These are phyloP conservation scores for Callionymus lyra DNA, from an alignment of 2,113 vertebrate genomes.

Conservation along the genomic window DNA sequence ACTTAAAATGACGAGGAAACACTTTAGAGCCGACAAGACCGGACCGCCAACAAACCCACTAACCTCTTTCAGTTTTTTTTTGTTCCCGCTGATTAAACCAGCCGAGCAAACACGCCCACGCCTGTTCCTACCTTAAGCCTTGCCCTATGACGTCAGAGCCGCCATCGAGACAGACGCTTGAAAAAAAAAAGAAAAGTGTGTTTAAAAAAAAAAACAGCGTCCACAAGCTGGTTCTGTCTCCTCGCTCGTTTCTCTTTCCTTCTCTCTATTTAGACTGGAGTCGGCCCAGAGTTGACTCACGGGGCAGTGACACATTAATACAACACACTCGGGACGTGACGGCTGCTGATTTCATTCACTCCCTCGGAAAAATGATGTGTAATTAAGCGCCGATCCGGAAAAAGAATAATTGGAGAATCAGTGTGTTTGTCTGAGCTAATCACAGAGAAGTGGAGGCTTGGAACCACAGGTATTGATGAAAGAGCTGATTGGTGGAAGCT, in stretches of 20 bases:
- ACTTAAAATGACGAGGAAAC: no score
- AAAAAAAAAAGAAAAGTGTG: no score
- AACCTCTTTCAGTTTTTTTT: constrained; percentile 14
- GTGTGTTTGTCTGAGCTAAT: no score
- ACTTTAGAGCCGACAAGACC: no score
- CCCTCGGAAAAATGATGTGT: no score
- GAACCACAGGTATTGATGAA: no score
- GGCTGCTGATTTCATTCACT: no score
- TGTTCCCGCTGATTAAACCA: constrained; percentile 15
- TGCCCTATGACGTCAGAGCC: constrained; percentile 34
- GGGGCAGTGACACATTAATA: constrained; percentile 1
- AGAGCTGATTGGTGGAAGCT: no score
- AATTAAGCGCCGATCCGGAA: no score
- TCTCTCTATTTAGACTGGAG: constrained; percentile 2
- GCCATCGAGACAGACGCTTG: constrained; percentile 39
- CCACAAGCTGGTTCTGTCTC: constrained; percentile 17
- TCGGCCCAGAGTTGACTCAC: constrained; percentile 2
- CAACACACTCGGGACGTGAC: background rate
- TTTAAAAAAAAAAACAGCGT: constrained; percentile 21
- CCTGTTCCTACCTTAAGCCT: constrained; percentile 9
- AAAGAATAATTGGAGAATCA: no score
- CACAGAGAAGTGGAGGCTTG: no score
- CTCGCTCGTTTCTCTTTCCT: constrained; percentile 19
- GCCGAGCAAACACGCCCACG: constrained; percentile 36
- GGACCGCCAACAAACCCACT: no score